Base-by-base conservation (phyloP, 1,140 invertebrate species). In the Drosophila quadrilineata region DNA sequence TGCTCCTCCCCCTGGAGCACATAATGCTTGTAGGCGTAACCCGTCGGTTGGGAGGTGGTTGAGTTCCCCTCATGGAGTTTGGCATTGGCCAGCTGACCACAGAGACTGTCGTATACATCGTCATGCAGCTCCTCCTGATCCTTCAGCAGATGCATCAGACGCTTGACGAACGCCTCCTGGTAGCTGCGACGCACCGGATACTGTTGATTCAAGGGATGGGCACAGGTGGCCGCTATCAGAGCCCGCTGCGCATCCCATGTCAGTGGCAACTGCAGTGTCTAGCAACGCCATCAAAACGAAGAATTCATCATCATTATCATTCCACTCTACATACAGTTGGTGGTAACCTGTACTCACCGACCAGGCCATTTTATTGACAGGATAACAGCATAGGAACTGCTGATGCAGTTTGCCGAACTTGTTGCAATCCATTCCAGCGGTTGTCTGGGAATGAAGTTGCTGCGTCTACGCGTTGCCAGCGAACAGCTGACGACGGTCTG, bases 1-100 rank as follows among this genome's bases (percentile, higher is more conserved):
- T 56, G 35, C 6, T 53, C 33, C 0, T 60, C 54, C 0, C 67
- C 22, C 14, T 54, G 41, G 4, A 89, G 38, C 3, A 79, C 8
- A 24, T 89, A 89, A 35, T 89, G 88, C 26, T 89, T 89, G 45
- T 76, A 89, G 12, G 74, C 72, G 48, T 71, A 86, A 2, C 54
- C 41, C 19, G 63, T 24, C 0, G 38, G 28, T 21, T n/a, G n/a
- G 22, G 12, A 46, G 41, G 36, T 1, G 16, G n/a, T 8, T 0
- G 26, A 21, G 43, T 22, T 16, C 10, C 12, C 19, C 0, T 5
- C 9, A 0, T 17, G 14, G 14, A 22, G 3, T 0, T 10, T 33
- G 3, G 21, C 45, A 8, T 73, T 60, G 2, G 33, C 45, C 43
- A 70, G 19, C 3, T 69, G 71, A 1, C 45, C 50, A 45, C 76